Conservation (phyloP, 2,797 vertebrate genomes). For the Arrhamphus sclerolepis region DNA sequence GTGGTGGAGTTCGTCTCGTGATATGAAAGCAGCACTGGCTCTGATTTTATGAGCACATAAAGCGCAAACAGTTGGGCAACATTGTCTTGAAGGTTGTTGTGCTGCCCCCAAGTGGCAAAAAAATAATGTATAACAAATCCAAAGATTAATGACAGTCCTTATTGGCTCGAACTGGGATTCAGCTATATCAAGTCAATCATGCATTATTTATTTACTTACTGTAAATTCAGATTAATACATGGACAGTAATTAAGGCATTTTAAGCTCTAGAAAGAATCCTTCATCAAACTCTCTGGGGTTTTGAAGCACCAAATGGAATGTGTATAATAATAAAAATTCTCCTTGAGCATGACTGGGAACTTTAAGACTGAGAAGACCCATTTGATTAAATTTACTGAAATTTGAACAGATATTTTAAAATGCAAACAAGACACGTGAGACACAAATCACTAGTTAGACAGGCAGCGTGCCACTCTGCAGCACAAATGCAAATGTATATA, state of each 20-base stretch:
- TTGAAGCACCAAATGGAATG: constrained; percentile 55
- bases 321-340: constrained; percentile 62
- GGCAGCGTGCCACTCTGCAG: constrained; percentile 25
- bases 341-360: constrained; percentile 30
- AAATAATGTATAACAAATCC: constrained; percentile 3
- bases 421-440: constrained; percentile 20
- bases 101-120: constrained; percentile 6
- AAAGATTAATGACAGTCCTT: constrained; percentile 19
- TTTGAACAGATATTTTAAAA: constrained; percentile 36
- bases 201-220: constrained; percentile 62
- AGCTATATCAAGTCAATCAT: constrained; percentile 49
- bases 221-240: constrained; percentile 60
- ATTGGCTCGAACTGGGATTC: constrained; percentile 38
- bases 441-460: constrained; percentile 12
- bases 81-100: constrained; percentile 3
- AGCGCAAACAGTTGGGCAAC: neutral
- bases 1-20: constrained; percentile 12
- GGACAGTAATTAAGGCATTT: constrained; percentile 69
- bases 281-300: constrained; percentile 64
- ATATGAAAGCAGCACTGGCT: constrained; percentile 13
- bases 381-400: constrained; percentile 32
- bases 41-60: constrained; percentile 20
- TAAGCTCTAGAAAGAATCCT: constrained; percentile 50
- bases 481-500: constrained; percentile 17
- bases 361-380: constrained; percentile 22